Conservation (phyloP, 2,113 vertebrate genomes). For the Reinhardtius hippoglossoides region DNA sequence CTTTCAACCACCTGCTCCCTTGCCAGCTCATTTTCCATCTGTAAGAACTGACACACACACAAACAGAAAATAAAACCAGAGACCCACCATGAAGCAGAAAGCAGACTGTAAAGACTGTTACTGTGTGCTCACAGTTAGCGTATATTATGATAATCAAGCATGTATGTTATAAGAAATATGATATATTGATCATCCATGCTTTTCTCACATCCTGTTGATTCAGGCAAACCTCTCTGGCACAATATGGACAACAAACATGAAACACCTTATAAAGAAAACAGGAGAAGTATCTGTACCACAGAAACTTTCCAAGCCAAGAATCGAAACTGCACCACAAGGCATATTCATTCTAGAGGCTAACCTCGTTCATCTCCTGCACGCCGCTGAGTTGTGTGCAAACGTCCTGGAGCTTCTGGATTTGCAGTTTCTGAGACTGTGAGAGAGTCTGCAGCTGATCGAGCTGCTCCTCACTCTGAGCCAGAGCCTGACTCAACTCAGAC, state of each 20-base stretch:
- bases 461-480: slow-evolving; percentile 67
- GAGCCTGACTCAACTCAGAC: slow-evolving; percentile 48
- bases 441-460: slow-evolving; percentile 65
- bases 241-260: background rate
- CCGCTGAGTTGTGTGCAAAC: slow-evolving; percentile 77
- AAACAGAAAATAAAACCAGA: background rate
- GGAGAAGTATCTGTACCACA: background rate
- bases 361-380: slow-evolving; percentile 86
- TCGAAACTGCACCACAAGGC: background rate
- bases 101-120: background rate
- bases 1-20: slow-evolving; percentile 87
- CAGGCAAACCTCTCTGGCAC: too few species aligned
- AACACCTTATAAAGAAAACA: background rate
- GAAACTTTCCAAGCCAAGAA: background rate
- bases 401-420: slow-evolving; percentile 76
- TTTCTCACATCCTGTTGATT: background rate
- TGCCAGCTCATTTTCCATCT: slow-evolving; percentile 87
- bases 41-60: slow-evolving; percentile 85
- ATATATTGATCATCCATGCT: background rate
- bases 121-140: too few species aligned
- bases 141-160: too few species aligned
- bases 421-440: slow-evolving; percentile 65
- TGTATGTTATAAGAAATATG: too few species aligned
- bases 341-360: slow-evolving; percentile 40
- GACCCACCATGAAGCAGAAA: background rate